Base-by-base conservation (phyloP, 1,140 invertebrate genomes). In the Tetramorium simillimum region DNA sequence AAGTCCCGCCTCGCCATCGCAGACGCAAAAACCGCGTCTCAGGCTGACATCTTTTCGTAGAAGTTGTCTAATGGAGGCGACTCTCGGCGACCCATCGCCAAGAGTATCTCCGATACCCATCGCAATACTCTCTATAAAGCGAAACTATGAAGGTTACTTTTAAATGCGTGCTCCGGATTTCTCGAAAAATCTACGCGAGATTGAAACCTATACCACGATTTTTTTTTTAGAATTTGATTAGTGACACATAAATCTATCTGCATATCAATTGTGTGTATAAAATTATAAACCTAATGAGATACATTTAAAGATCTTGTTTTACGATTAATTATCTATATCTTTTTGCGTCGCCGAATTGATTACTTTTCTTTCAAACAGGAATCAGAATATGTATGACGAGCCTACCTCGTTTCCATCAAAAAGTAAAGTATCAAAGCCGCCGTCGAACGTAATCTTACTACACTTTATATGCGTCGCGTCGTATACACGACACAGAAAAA, bases 31-130 rank as follows among this genome's bases (percentile, higher is more conserved):
- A 86, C 49, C 40, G 46, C 33, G 18, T 67, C 49, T 87, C 46
- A 18, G 24, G 16, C 72, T 62, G 67, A 60, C 80, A 84, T 84
- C 80, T 84, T 84, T 84, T 84, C 69, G 80, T 75, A 53, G 80
- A 84, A 84, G 80, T 84, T 84, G 75, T 60, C 24, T 75, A 84
- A 84, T 75, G 80, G 53, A 43, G 18, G 49, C 58, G 24, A 40
- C 18, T 84, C 51, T 53, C 33, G 65, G 37, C 24, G 51, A 46
- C 3, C n/a, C n/a, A n/a, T n/a, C n/a, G n/a, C n/a, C n/a, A n/a
- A n/a, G n/a, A n/a, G n/a, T n/a, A n/a, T 43, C 49, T 4, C 37
- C 51, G 37, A 28, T 82, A 33, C 10, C 6, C 51, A 56, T 58
- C 33, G 67, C 40, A n/a, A 14, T 46, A 14, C 40, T 40, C 24